Conservation (phyloP, 30 jellyfish, hydroid and myxozoan species). For the Mastigias papua region DNA sequence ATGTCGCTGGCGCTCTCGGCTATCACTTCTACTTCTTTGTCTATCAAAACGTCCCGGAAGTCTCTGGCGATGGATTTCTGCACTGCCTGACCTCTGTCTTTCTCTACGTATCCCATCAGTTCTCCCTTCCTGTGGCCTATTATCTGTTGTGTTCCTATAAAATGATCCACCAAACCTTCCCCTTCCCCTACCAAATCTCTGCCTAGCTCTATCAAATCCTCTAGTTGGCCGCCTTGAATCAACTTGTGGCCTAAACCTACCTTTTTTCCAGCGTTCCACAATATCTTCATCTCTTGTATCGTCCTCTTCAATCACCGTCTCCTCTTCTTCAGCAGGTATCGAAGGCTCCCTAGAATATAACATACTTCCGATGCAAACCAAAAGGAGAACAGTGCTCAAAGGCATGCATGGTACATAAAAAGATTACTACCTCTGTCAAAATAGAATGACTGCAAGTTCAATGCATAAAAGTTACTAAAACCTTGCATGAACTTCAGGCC, state of each 20-base stretch:
- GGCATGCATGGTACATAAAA: too few relatives aligned
- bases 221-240: constrained; percentile 25
- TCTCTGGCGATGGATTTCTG: constrained; percentile 17
- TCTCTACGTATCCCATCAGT: constrained; percentile 17
- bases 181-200: constrained; percentile 28
- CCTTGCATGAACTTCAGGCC: too few relatives aligned
- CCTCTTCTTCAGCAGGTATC: neutral
- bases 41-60: constrained; percentile 73
- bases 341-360: constrained; percentile 11
- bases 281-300: constrained; percentile 35
- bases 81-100: constrained; percentile 22
- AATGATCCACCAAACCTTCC: constrained; percentile 28
- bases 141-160: neutral
- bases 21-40: constrained; percentile 60
- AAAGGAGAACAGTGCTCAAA: too few relatives aligned
- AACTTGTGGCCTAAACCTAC: constrained; percentile 39
- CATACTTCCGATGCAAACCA: neutral
- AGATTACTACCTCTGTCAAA: too few relatives aligned
- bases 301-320: neutral
- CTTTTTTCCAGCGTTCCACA: constrained; percentile 50
- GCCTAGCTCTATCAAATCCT: constrained; percentile 3
- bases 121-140: constrained; percentile 37
- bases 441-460: too few relatives aligned
- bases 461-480: too few relatives aligned
- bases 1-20: constrained; percentile 22